Evolutionary conservation across 2,113 vertebrate species (phyloP).

Genomic region (Hemiprocne comata): DNA sequence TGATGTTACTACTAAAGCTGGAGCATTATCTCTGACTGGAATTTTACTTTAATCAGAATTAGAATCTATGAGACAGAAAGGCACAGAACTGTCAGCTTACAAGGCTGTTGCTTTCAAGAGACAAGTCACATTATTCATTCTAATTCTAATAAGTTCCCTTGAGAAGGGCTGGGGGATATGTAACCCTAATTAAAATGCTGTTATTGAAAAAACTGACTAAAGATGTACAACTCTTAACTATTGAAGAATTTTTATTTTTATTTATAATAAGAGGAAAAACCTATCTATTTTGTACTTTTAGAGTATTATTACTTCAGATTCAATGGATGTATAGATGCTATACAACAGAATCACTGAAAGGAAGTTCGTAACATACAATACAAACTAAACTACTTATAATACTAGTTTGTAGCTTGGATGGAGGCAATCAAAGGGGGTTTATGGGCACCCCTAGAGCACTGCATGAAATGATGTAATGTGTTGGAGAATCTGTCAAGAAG

Average conservation of each 20-base stretch:
- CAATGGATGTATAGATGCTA: not conserved
- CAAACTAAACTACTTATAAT: not conserved
- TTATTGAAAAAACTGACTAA: constrained; percentile 5
- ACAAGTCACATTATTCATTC: not conserved
- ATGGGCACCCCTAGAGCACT: not conserved
- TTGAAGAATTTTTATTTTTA: not conserved
- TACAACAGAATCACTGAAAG: not conserved
- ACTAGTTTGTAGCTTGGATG: not conserved
- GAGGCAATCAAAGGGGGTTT: not conserved
- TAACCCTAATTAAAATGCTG: constrained; percentile 35
- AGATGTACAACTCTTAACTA: not conserved
- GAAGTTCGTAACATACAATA: not conserved
- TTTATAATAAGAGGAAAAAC: not conserved
- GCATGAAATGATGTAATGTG: not conserved
- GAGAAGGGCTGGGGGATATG: not conserved
- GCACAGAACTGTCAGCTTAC: not conserved
- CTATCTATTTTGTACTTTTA: not conserved
- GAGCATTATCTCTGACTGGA: not conserved
- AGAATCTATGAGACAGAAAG: not conserved
- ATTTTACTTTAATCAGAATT: not conserved
- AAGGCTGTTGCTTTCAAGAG: not conserved
- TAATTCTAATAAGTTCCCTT: not conserved
- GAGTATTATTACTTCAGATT: not conserved
- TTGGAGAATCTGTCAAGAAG: not conserved
- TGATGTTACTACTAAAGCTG: not conserved